Base-by-base conservation (phyloP, 2,888 invertebrate species). In the Mallateleia sp. region DNA sequence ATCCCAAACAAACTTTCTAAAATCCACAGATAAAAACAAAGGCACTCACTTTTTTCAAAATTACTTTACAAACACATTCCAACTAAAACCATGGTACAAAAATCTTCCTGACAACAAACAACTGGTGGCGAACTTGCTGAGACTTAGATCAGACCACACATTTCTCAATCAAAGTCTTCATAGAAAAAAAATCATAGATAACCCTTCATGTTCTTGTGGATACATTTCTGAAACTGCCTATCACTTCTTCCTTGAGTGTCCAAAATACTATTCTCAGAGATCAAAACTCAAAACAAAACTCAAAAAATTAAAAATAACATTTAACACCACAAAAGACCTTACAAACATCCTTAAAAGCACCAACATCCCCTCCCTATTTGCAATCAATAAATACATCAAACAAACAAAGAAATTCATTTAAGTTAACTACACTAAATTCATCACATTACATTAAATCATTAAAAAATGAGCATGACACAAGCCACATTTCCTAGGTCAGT, bases 121-220 rank as follows among this genome's bases (percentile, higher is more conserved):
- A 7, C 7, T 50, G 6, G 8, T 66, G 2, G 1, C 18, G 9
- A 66, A 47, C 32, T 14, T 66, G 2, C 50, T 66, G 6, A 66
- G 64, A 64, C 45, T 64, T n/a, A 24, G 66, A 47, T 66, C 66
- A 14, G 50, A 66, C 24, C 66, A 66, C 25, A 50, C 66, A 1
- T 18, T 18, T 15, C 20, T 66, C 1, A 50, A 66, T 5, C 18
- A 50, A 1, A 66, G 66, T 20, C 20, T 66, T n/a, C 11, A 50
- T 11, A 66, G 66, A 8, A 66, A 66, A 50, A 32, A 50, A 18
- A 66, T 66, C 14, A 22, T 60, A 2, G 9, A 34, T 4, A 18
- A 38, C 8, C 22, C 7, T 0, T 2, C 18, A 2, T 60, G 60
- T 11, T 2, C 1, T 7, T 60, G 60, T 38, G 38, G 38, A 5